A percentile compares a stretch with the other conserved stretches of the same genome.
phyloP scores from a whole-genome alignment of 2,113 vertebrate genomes.

The Suncus etruscus region DNA sequence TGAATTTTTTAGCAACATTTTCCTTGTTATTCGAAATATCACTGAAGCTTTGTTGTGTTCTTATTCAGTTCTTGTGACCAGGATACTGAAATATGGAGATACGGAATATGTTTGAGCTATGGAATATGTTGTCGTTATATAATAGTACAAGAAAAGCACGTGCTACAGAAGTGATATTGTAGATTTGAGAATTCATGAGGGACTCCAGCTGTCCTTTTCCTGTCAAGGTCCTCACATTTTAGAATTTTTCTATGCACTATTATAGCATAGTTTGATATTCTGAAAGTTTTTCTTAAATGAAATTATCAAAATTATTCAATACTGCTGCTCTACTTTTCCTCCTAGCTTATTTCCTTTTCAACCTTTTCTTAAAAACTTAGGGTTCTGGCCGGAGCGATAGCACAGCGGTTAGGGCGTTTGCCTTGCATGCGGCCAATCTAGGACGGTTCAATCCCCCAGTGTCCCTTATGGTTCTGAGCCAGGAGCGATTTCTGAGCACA shows the following conservation, averaged over 20 bases:
- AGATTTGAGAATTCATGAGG: slow-evolving; percentile 20
- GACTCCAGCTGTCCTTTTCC: neutral
- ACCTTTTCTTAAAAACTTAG: slow-evolving; percentile 3
- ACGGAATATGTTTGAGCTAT: neutral
- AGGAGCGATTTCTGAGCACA: too few species aligned
- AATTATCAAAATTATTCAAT: slow-evolving; percentile 41
- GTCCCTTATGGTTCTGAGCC: too few species aligned
- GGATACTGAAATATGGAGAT: neutral
- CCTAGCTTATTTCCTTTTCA: neutral
- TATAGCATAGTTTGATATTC: neutral
- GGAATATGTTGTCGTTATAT: slow-evolving; percentile 20
- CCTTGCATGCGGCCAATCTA: too few species aligned
- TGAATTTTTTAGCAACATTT: slow-evolving; percentile 63
- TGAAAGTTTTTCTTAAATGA: slow-evolving; percentile 38
- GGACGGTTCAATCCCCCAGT: too few species aligned
- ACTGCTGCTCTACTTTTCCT: neutral
- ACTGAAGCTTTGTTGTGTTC: neutral
- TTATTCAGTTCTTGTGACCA: slow-evolving; percentile 12
- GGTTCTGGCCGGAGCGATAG: too few species aligned
- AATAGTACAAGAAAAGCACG: neutral
- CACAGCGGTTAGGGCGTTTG: too few species aligned
- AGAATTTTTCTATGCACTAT: too few species aligned
- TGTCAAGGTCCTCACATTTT: too few species aligned
- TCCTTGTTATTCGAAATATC: slow-evolving; percentile 36
- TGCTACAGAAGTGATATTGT: slow-evolving; percentile 17